phyloP scores from a whole-genome alignment of 2,113 vertebrate genomes.

The Nyctibius bracteatus region DNA sequence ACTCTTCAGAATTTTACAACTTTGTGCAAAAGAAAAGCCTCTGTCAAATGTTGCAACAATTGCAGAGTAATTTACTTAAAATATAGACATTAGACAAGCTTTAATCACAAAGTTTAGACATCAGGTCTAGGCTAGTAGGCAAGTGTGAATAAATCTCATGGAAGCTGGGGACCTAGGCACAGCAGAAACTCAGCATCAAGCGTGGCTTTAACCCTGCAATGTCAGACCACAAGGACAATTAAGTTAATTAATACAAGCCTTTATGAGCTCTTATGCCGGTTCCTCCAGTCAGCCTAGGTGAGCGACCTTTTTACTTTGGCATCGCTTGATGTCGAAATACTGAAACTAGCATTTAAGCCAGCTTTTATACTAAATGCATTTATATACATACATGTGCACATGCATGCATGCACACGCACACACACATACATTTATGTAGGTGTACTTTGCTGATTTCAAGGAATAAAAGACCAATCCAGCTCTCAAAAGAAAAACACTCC shows the following conservation, averaged over 20 bases:
- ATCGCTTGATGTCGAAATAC: not conserved
- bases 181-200: not conserved
- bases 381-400: not conserved
- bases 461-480: not conserved
- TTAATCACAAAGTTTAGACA: not conserved
- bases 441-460: not conserved
- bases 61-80: not conserved
- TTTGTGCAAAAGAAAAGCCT: not conserved
- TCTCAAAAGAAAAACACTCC: not conserved
- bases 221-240: not conserved
- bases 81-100: not conserved
- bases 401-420: fast-evolving
- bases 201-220: not conserved
- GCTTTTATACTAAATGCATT: not conserved
- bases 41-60: not conserved
- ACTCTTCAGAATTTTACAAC: not conserved
- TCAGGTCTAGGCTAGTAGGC: not conserved
- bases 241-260: constrained; percentile 21
- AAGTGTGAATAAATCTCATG: not conserved
- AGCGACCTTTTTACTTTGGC: not conserved
- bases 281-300: not conserved
- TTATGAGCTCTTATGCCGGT: not conserved
- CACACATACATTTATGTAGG: not conserved
- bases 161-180: not conserved
- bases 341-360: not conserved